These are phyloP conservation scores for Cacoxenus indagator DNA, from an alignment of 2,888 invertebrate genomes.

Conservation along the genomic window DNA sequence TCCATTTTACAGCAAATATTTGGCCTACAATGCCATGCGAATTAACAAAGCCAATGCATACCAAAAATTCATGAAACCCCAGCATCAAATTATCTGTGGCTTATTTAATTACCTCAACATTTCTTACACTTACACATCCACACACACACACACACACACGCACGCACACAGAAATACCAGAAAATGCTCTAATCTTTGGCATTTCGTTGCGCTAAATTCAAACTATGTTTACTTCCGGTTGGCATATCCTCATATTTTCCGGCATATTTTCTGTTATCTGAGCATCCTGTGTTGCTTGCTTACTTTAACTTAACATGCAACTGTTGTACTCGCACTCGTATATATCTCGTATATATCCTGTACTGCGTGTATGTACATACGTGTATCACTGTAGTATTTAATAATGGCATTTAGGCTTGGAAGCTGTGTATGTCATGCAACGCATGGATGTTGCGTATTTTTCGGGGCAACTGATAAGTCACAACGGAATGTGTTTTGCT, in stretches of 20 bases:
- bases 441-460: not conserved
- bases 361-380: not conserved
- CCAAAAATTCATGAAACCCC: not conserved
- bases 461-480: not conserved
- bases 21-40: too few species aligned
- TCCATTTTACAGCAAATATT: too few species aligned
- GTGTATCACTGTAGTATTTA: not conserved
- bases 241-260: constrained; percentile 21
- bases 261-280: constrained; percentile 19
- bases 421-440: not conserved
- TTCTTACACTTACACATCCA: not conserved
- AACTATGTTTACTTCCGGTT: constrained; percentile 14
- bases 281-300: constrained; percentile 17
- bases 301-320: constrained; percentile 1
- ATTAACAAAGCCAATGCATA: not conserved
- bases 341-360: not conserved
- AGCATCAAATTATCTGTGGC: not conserved
- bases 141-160: not conserved
- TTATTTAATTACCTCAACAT: not conserved
- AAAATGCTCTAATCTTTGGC: not conserved
- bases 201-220: not conserved
- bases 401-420: constrained; percentile 11
- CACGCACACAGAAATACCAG: not conserved
- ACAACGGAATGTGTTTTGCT: too few species aligned
- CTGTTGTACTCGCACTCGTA: not conserved